Conservation (phyloP, 2,113 vertebrate genomes). For the Chaetodon trifascialis region DNA sequence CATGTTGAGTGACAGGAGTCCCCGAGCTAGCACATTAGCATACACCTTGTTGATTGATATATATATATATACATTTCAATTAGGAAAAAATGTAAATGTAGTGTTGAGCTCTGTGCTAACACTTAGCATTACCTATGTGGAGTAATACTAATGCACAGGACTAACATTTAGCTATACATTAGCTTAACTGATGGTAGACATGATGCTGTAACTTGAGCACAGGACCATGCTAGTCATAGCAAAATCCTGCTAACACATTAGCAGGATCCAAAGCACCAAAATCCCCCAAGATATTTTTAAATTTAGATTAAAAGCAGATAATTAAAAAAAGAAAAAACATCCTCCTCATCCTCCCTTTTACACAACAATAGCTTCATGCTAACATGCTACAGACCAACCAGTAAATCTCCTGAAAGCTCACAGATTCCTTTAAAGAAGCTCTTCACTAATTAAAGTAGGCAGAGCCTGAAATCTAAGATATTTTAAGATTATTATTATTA, state of each 20-base stretch:
- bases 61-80: no score
- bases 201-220: background rate
- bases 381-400: background rate
- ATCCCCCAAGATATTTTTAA: background rate
- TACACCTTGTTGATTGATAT: no score
- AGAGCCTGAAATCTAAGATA: background rate
- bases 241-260: background rate
- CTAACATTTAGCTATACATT: background rate
- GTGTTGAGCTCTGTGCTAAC: no score
- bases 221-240: background rate
- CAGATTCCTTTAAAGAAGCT: slow-evolving; percentile 17
- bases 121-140: no score
- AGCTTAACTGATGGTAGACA: background rate
- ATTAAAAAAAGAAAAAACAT: no score
- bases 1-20: no score
- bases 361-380: background rate
- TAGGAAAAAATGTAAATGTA: no score
- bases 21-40: no score
- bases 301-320: no score
- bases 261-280: background rate
- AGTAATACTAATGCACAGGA: no score
- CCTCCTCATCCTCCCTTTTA: no score
- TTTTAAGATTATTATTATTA: background rate
- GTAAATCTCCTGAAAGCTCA: slow-evolving; percentile 6
- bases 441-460: background rate